Conservation (phyloP, 2,797 vertebrate species). For the Fringilla coelebs region DNA sequence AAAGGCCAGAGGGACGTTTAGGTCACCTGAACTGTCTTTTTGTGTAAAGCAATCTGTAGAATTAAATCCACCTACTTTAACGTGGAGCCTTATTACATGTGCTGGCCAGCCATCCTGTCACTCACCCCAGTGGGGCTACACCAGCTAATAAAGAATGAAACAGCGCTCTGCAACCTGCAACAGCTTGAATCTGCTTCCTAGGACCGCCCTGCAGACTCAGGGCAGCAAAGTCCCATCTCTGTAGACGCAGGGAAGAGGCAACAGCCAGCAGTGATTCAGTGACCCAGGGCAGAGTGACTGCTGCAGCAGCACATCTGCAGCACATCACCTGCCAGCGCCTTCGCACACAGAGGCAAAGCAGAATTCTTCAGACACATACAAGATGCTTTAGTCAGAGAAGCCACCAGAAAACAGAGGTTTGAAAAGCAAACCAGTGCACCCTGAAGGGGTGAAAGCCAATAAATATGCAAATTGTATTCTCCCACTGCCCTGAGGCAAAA, state of each 20-base stretch:
- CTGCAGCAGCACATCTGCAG: neutral
- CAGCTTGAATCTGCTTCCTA: neutral
- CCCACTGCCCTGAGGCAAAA: neutral
- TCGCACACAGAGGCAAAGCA: rapidly evolving
- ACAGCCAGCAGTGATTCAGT: neutral
- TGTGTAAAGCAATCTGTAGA: neutral
- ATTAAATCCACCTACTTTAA: neutral
- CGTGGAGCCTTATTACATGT: neutral
- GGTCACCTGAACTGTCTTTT: neutral
- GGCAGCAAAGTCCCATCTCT: neutral
- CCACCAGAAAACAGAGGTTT: neutral
- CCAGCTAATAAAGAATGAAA: neutral
- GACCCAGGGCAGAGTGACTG: neutral
- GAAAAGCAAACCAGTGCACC: neutral
- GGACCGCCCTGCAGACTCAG: neutral
- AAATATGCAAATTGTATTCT: neutral
- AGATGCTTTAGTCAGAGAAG: neutral
- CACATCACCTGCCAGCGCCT: rapidly evolving
- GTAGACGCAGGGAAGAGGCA: neutral
- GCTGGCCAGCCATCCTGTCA: neutral
- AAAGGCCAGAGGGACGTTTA: neutral
- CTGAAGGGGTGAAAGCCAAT: neutral
- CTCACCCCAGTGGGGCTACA: neutral
- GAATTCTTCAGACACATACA: neutral
- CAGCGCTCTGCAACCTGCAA: neutral